phyloP scores from a whole-genome alignment of 92 coral and sea anemone genomes.

The Siderastrea siderea region DNA sequence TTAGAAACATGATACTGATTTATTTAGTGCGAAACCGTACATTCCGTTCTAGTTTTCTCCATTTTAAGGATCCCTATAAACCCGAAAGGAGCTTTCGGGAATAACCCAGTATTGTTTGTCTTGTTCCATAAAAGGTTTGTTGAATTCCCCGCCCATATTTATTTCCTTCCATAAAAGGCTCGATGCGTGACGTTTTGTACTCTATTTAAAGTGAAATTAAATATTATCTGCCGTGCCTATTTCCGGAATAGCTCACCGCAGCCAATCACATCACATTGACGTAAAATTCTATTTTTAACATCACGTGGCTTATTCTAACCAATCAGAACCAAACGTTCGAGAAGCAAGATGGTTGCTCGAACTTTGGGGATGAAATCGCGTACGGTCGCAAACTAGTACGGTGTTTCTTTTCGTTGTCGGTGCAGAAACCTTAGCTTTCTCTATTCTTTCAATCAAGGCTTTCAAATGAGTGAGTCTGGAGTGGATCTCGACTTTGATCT shows the following conservation, averaged over 20 bases:
- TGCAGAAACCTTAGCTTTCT: slow-evolving; percentile 21
- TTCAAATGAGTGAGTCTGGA: slow-evolving; percentile 99
- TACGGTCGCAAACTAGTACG: slow-evolving; percentile 5
- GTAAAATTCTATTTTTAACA: slow-evolving; percentile 75
- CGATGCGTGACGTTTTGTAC: neutral
- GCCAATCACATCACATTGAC: slow-evolving; percentile 52
- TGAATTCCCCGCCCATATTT: neutral
- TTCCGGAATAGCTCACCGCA: neutral
- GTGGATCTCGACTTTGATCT: slow-evolving; percentile 98
- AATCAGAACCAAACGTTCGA: slow-evolving; percentile 49
- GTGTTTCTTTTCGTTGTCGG: slow-evolving; percentile 4
- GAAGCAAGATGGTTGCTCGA: slow-evolving; percentile 67
- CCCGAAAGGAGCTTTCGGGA: too few species aligned
- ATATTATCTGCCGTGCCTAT: neutral
- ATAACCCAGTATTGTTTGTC: neutral
- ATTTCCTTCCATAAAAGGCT: slow-evolving; percentile 40
- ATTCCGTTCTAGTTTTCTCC: too few species aligned
- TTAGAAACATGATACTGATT: too few species aligned
- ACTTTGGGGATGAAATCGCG: slow-evolving; percentile 47
- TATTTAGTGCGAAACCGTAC: too few species aligned
- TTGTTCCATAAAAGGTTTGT: slow-evolving; percentile 13
- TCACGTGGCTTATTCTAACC: slow-evolving; percentile 80
- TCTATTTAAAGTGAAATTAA: too few species aligned
- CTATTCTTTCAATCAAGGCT: slow-evolving; percentile 64
- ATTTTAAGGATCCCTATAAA: too few species aligned